Evolutionary conservation across 1,140 invertebrate species (phyloP).

Genomic region (Calliopsis andreniformis): DNA sequence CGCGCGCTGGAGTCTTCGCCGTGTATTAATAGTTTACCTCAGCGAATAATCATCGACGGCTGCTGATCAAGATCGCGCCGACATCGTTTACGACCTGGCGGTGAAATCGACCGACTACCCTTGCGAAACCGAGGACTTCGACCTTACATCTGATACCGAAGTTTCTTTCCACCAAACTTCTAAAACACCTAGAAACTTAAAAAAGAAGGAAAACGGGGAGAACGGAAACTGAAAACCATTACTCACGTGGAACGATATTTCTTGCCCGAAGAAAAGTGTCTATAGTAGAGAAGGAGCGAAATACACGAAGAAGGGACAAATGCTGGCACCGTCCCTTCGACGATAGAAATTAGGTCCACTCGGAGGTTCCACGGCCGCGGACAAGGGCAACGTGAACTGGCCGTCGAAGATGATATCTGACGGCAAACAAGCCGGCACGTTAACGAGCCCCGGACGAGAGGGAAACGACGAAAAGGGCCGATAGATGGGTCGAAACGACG

Average conservation of each 20-base stretch:
- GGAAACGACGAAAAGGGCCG: conserved; percentile 42
- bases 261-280: too few species aligned
- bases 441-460: conserved; percentile 63
- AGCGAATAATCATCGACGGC: not conserved
- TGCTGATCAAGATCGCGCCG: not conserved
- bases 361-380: conserved; percentile 35
- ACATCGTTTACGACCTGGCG: too few species aligned
- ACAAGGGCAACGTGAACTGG: conserved; percentile 38
- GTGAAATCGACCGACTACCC: conserved; percentile 9
- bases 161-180: not conserved
- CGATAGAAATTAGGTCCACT: conserved; percentile 56
- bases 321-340: not conserved
- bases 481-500: conserved; percentile 42
- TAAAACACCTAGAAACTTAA: too few species aligned
- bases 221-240: too few species aligned
- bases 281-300: not conserved
- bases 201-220: too few species aligned
- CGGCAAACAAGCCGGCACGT: conserved; percentile 70
- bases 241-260: too few species aligned
- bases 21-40: conserved; percentile 8
- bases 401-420: conserved; percentile 67
- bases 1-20: not conserved
- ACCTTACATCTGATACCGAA: not conserved
- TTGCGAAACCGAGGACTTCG: too few species aligned
- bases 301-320: not conserved